Base-by-base conservation (phyloP, 2,797 vertebrate species). In the Meriones psammophilus region DNA sequence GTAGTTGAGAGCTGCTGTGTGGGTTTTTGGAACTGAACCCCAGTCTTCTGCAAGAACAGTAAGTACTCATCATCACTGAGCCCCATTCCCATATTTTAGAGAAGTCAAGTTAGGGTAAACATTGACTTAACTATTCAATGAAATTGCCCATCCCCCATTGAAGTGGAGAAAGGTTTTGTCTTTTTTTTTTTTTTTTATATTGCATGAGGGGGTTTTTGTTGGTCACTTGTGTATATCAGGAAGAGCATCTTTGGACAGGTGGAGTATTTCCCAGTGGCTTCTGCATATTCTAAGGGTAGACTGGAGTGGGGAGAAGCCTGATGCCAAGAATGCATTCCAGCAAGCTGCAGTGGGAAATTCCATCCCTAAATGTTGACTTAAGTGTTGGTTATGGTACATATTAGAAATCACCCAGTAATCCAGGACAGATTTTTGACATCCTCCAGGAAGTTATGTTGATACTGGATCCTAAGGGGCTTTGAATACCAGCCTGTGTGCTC, bases 391-490 rank as follows among this genome's bases (percentile, higher is more conserved):
- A 97, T 97, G 97, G 97, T 97, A 89, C 96, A 92, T 96, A 95
- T 91, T 96, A 98, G 97, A 97, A 97, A 97, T 97, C 96, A 96
- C 94, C 80, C 92, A 88, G 94, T 97, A 97, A 97, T 97, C 96
- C 97, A 94, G 97, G 96, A 96, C 97, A 97, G 96, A 91, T 96
- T 97, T 96, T 97, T 97, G 78, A 90, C 30, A 3, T 92, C 95
- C 81, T 97, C 71, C 69, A 87, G 95, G 93, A 98, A 95, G 88
- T 92, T 96, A 86, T 64, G 86, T 96, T 94, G 94, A 94, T 96
- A 87, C 50, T 96, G 83, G 96, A 95, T 96, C 68, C 60, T 87
- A 77, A 92, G 73, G 94, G 89, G 92, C 50, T 95, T 96, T 81
- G 76, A 88, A 81, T 92, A 64, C 60, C 24, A 9, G 74, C 39